phyloP scores from a whole-genome alignment of 2,113 vertebrate species.

The Sisor rabdophorus region DNA sequence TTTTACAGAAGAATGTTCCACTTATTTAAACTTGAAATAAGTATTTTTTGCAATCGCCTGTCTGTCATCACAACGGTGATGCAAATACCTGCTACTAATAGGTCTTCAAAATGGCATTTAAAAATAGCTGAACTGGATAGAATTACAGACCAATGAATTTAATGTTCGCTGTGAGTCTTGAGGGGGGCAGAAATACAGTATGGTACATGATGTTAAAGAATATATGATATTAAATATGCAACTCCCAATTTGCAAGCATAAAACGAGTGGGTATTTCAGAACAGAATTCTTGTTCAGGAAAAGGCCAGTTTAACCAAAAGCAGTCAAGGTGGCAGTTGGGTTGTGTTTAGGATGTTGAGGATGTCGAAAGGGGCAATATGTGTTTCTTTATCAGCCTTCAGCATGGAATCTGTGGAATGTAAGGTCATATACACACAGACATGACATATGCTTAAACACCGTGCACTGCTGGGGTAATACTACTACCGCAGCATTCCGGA shows the following conservation, averaged over 20 bases:
- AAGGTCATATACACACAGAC: constrained; percentile 48
- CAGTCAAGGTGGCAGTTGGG: background rate
- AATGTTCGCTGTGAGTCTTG: constrained; percentile 63
- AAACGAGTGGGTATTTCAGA: background rate
- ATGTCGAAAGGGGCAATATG: constrained; percentile 27
- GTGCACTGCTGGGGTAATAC: background rate
- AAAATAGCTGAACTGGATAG: constrained; percentile 71
- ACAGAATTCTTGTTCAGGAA: background rate
- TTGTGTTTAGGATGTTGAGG: too few species aligned
- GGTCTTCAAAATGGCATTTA: constrained; percentile 70
- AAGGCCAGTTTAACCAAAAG: constrained; percentile 46
- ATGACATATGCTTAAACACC: constrained; percentile 14
- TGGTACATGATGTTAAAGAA: background rate
- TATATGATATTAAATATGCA: background rate
- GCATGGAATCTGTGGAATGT: constrained; percentile 56
- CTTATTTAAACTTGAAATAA: constrained; percentile 39
- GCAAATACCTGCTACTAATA: constrained; percentile 61
- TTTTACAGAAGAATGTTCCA: constrained; percentile 29
- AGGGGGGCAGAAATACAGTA: constrained; percentile 43
- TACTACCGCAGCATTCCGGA: background rate
- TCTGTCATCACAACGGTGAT: constrained; percentile 55
- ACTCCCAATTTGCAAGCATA: background rate
- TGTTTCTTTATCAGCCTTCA: constrained; percentile 48
- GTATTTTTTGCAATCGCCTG: constrained; percentile 12
- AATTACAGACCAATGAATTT: constrained; percentile 68